These are phyloP conservation scores for Melolontha melolontha DNA, from an alignment of 2,888 invertebrate species.

Conservation along the genomic window DNA sequence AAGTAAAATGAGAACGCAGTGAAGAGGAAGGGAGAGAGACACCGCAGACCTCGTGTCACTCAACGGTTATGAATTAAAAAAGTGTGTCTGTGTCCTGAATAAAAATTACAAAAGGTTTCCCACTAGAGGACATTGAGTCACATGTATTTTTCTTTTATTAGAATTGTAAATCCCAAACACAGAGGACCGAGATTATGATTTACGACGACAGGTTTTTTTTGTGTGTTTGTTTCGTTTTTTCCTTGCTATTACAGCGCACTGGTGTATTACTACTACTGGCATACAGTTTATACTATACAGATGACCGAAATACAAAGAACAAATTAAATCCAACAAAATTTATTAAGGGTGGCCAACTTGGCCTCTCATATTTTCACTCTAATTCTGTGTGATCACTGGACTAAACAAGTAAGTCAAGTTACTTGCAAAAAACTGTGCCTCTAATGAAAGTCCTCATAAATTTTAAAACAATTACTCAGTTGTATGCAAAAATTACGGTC, in stretches of 20 bases:
- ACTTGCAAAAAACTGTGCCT: too few relatives aligned
- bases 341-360: conserved; percentile 1
- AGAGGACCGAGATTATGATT: conserved; percentile 37
- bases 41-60: conserved; percentile 37
- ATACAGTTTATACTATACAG: conserved; percentile 9
- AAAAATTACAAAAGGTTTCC: conserved; percentile 43
- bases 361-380: conserved; percentile 5
- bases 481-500: too few relatives aligned
- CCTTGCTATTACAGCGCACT: not conserved
- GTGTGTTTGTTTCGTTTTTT: conserved; percentile 23
- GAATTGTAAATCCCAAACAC: conserved; percentile 40
- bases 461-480: too few relatives aligned
- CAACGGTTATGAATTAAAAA: conserved; percentile 45
- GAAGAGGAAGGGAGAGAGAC: conserved; percentile 32
- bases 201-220: conserved; percentile 35
- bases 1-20: conserved; percentile 42
- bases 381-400: not conserved
- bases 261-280: conserved; percentile 11
- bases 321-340: conserved; percentile 17
- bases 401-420: too few relatives aligned
- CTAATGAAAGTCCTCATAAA: too few relatives aligned
- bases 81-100: conserved; percentile 41
- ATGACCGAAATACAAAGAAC: conserved; percentile 24
- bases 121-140: conserved; percentile 22
- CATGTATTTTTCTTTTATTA: conserved; percentile 39